Conservation (phyloP, 2,888 invertebrate genomes). For the Antitype chi region DNA sequence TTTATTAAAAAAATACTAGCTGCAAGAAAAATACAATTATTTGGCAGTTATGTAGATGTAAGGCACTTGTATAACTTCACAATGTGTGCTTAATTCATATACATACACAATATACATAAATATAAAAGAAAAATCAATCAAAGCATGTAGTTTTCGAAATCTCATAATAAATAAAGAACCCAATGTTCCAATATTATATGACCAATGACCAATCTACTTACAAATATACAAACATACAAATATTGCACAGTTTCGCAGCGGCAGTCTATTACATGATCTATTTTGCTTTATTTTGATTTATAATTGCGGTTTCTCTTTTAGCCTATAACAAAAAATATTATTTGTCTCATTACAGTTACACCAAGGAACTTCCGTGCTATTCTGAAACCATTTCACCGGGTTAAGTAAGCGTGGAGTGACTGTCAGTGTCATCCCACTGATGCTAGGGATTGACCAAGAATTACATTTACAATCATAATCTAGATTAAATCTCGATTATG, state of each 20-base stretch:
- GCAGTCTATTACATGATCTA: conserved; percentile 10
- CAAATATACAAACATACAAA: conserved; percentile 58
- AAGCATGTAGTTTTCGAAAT: not conserved
- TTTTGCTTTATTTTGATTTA: conserved; percentile 8
- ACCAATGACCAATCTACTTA: conserved; percentile 44
- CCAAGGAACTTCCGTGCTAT: too few relatives aligned
- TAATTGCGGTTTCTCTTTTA: too few relatives aligned
- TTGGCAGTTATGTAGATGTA: conserved; percentile 51
- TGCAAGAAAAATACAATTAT: conserved; percentile 53
- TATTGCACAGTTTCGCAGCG: conserved; percentile 36
- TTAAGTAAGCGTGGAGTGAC: too few relatives aligned
- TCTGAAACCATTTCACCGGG: too few relatives aligned
- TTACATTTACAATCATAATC: too few relatives aligned
- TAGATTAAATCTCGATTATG: too few relatives aligned
- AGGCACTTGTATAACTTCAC: conserved; percentile 46
- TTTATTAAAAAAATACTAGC: conserved; percentile 58
- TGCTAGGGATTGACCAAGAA: too few relatives aligned
- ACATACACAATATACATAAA: conserved; percentile 23
- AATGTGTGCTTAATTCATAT: conserved; percentile 9
- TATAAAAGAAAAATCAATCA: not conserved
- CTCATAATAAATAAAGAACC: not conserved
- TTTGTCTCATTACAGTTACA: too few relatives aligned
- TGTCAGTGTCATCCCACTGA: too few relatives aligned
- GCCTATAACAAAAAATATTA: conserved; percentile 19
- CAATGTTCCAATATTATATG: not conserved